Base-by-base conservation (phyloP, 2,797 vertebrate genomes). In the Neoniphon sammara region DNA sequence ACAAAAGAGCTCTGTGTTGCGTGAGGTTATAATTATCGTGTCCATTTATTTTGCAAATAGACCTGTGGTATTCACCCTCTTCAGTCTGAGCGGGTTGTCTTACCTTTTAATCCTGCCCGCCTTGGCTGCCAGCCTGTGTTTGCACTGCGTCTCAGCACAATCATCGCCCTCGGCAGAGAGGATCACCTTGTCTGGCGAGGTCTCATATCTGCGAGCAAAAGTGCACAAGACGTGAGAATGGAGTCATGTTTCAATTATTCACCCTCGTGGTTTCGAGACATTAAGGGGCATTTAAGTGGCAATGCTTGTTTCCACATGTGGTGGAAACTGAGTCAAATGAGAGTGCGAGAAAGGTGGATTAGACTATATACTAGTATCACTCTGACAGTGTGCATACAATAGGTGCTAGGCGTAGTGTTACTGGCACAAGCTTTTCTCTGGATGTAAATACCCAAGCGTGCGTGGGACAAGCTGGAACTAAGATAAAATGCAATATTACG, bases 91-190 rank as follows among this genome's bases (percentile, higher is more conserved):
- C 46, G 62, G 53, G 67, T 83, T 76, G 50, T 78, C 92, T 95
- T 89, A 97, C 96, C 95, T 92, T 91, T 91, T 94, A 66, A 90
- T 91, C 87, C 90, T 91, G 75, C 69, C 93, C 78, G 85, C 87
- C 65, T 90, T 89, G 30, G 73, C 82, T 80, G 91, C 87, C 87
- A 90, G 90, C 70, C 69, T 85, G 64, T 84, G 89, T 87, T 87
- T 58, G 77, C 93, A 93, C 71, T 92, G 92, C 64, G 82, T 81
- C 59, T 89, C 88, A 1, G 56, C 10, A 62, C 90, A 86, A 54
- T 42, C 83, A 31, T 83, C 66, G 87, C 85, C 88, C 61, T 65
- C 56, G 81, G 88, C 78, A 5, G 67, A 67, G 65, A 53, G 84
- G 74, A 80, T 87, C 84, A 66, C 74, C 21, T 83, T 56, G 66